Percentiles rank a stretch among this genome's conserved stretches.
Evolutionary conservation across 2,888 invertebrate species (phyloP).

Genomic region (Mellilla xanthometata): DNA sequence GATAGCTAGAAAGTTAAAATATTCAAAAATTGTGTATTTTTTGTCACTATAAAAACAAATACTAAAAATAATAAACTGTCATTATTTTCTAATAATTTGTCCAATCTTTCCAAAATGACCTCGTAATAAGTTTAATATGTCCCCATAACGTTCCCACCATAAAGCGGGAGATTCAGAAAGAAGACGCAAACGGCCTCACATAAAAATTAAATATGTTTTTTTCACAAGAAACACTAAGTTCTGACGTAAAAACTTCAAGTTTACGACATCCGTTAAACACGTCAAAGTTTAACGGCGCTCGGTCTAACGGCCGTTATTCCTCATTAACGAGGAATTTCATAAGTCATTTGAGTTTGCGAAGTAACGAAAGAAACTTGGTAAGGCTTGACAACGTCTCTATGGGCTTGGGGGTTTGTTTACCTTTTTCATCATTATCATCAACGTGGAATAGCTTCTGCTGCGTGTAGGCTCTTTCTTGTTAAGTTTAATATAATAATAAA

Average conservation of each 20-base stretch:
- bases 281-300: conserved; percentile 14
- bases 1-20: no score
- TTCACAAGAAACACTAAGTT: conserved; percentile 14
- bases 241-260: conserved; percentile 15
- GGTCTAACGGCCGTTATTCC: conserved; percentile 1
- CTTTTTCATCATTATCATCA: not conserved
- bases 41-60: no score
- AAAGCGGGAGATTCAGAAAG: conserved; percentile 2
- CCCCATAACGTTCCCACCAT: conserved; percentile 3
- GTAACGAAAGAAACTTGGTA: not conserved
- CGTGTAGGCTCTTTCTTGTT: no score
- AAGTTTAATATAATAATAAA: no score
- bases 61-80: no score
- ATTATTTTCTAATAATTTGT: no score
- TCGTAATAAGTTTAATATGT: no score
- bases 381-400: not conserved
- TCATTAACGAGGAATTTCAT: conserved; percentile 16
- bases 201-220: conserved; percentile 22
- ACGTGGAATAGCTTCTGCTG: no score
- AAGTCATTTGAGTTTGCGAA: conserved; percentile 12
- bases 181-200: conserved; percentile 12
- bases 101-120: no score
- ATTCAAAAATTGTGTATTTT: no score
- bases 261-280: conserved; percentile 20
- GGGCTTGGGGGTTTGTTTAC: not conserved